These are phyloP conservation scores for Heptranchias perlo DNA, from an alignment of 2,113 vertebrate species.

Conservation along the genomic window DNA sequence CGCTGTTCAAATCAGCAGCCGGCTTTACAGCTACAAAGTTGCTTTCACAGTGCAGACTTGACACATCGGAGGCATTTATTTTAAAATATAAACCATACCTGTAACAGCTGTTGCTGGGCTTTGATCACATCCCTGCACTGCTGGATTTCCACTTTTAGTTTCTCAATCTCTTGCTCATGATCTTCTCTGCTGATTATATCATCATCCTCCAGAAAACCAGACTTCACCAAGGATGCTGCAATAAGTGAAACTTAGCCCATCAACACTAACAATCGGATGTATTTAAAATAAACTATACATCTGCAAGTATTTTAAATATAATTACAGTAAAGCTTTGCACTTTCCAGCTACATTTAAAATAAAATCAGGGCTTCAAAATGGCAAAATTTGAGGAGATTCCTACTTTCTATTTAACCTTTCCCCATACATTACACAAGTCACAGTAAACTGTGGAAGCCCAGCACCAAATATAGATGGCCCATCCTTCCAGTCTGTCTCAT, in stretches of 20 bases:
- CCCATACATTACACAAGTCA: not conserved
- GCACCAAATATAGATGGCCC: no score
- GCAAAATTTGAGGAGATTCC: not conserved
- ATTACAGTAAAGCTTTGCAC: not conserved
- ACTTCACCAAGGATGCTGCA: constrained; percentile 70
- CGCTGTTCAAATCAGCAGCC: not conserved
- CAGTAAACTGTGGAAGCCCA: no score
- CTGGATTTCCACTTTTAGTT: constrained; percentile 79
- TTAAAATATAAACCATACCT: constrained; percentile 58
- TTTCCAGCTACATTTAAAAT: not conserved
- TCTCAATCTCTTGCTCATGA: constrained; percentile 81
- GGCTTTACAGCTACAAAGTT: not conserved
- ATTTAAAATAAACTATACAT: not conserved
- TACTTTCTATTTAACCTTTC: not conserved
- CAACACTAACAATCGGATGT: not conserved
- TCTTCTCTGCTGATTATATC: constrained; percentile 74
- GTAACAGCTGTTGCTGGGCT: constrained; percentile 84
- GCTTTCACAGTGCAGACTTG: not conserved
- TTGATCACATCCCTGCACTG: constrained; percentile 93
- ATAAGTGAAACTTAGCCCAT: not conserved
- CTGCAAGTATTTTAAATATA: not conserved
- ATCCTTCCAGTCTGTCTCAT: no score
- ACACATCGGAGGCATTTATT: not conserved
- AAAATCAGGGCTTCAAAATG: not conserved
- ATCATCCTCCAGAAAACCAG: constrained; percentile 56